A percentile compares a stretch with the other conserved stretches of the same genome.
Evolutionary conservation across 2,113 vertebrate species (phyloP).

Genomic region (Probosciger aterrimus): DNA sequence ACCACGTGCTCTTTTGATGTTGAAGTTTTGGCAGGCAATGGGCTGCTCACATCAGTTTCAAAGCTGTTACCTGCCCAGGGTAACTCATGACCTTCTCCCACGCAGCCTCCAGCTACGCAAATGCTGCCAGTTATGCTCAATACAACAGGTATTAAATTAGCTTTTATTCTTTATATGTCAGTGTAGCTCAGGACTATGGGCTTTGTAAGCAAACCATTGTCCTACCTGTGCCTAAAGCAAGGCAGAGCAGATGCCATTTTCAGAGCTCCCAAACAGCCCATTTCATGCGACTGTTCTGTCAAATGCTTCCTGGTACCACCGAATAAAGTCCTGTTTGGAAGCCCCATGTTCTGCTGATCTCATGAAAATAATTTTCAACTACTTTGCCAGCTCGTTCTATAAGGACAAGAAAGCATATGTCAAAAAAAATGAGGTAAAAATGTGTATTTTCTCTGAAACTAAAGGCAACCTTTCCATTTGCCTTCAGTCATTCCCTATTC

Average conservation of each 20-base stretch:
- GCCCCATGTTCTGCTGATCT: not conserved
- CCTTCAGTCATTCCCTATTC: not conserved
- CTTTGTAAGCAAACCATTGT: not conserved
- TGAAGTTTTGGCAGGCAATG: not conserved
- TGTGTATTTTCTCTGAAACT: not conserved
- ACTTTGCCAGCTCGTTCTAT: not conserved
- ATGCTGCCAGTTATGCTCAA: not conserved
- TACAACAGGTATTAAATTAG: not conserved
- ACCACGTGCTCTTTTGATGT: rapidly evolving
- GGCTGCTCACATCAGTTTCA: not conserved
- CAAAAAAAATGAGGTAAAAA: not conserved
- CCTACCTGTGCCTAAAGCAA: not conserved
- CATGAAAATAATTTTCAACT: not conserved
- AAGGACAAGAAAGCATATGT: not conserved
- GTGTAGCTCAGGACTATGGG: not conserved
- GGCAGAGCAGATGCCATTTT: not conserved
- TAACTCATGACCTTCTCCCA: not conserved
- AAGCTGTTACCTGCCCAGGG: not conserved
- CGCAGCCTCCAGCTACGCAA: not conserved
- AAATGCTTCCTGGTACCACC: not conserved
- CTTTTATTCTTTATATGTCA: not conserved
- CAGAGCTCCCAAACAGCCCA: not conserved
- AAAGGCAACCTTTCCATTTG: not conserved
- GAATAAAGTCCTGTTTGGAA: not conserved
- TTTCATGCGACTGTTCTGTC: not conserved